These are phyloP conservation scores for Carcina quercana DNA, from an alignment of 2,888 invertebrate species.

Conservation along the genomic window DNA sequence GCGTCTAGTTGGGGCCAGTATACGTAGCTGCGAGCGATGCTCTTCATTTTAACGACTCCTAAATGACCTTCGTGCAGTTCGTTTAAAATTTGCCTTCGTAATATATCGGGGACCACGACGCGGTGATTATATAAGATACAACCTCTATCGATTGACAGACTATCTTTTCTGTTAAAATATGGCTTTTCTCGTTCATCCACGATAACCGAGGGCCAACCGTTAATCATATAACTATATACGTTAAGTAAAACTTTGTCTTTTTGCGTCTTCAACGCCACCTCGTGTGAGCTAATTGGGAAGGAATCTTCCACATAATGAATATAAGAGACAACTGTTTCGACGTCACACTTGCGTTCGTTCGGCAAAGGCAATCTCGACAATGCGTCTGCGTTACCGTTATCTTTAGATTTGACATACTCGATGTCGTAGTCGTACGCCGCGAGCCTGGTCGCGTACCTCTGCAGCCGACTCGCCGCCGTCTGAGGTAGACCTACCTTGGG, in stretches of 20 bases:
- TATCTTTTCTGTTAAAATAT: neutral
- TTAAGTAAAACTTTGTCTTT: neutral
- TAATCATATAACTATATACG: neutral
- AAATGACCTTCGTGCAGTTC: slow-evolving; percentile 9
- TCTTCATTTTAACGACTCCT: slow-evolving; percentile 8
- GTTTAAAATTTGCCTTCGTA: slow-evolving; percentile 1
- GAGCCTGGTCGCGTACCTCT: neutral
- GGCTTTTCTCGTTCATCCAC: neutral
- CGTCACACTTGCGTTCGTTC: too few species aligned
- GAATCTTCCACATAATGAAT: too few species aligned
- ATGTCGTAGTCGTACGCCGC: neutral
- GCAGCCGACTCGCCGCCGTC: neutral
- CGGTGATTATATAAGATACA: neutral
- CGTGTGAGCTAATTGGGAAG: too few species aligned
- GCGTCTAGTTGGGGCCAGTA: slow-evolving; percentile 6
- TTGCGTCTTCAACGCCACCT: too few species aligned
- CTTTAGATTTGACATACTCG: neutral
- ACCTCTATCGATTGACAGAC: neutral
- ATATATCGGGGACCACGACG: neutral
- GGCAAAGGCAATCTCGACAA: slow-evolving; percentile 17
- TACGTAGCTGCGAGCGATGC: slow-evolving; percentile 1
- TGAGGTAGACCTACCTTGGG: neutral
- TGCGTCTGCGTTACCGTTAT: neutral
- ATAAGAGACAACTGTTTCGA: too few species aligned
- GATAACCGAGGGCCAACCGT: neutral